Percentiles rank a stretch among this genome's conserved stretches.
phyloP scores from a whole-genome alignment of 2,797 vertebrate species.

The Enteromius anoplus region DNA sequence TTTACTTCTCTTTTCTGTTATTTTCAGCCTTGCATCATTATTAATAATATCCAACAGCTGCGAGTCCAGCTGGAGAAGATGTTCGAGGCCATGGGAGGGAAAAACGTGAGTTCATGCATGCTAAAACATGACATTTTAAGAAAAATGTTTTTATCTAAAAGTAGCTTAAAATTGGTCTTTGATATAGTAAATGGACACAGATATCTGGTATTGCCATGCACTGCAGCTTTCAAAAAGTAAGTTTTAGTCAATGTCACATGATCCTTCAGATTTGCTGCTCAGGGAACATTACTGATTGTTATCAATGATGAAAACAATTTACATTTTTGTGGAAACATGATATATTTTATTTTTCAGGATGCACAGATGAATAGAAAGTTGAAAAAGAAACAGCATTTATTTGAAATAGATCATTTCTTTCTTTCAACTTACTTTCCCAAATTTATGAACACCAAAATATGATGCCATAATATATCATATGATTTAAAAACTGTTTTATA shows the following conservation, averaged over 20 bases:
- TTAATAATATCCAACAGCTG: slow-evolving; percentile 98
- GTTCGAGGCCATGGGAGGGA: slow-evolving; percentile 98
- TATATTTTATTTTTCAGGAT: not conserved
- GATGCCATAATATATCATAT: not conserved
- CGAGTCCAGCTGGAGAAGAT: slow-evolving; percentile 97
- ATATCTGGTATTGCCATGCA: not conserved
- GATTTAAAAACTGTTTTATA: not conserved
- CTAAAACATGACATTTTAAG: not conserved
- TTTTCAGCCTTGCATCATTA: slow-evolving; percentile 91
- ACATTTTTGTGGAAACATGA: not conserved
- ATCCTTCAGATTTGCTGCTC: not conserved
- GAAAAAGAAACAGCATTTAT: not conserved
- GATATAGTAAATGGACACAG: not conserved
- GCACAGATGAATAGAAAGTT: not conserved
- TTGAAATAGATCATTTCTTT: not conserved
- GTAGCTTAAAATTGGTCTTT: not conserved
- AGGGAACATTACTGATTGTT: not conserved
- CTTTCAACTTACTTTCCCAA: no score
- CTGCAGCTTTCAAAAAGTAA: not conserved
- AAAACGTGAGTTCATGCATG: slow-evolving; percentile 79
- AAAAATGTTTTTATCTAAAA: not conserved
- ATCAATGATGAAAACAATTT: not conserved
- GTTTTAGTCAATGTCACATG: not conserved
- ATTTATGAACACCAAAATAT: not conserved
- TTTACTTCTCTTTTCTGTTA: not conserved